Evolutionary conservation across 35 echinoderm and acorn worm species (phyloP), one percentile per base, ranked within the genome.

Genomic region (Stichopus chloronotus): DNA sequence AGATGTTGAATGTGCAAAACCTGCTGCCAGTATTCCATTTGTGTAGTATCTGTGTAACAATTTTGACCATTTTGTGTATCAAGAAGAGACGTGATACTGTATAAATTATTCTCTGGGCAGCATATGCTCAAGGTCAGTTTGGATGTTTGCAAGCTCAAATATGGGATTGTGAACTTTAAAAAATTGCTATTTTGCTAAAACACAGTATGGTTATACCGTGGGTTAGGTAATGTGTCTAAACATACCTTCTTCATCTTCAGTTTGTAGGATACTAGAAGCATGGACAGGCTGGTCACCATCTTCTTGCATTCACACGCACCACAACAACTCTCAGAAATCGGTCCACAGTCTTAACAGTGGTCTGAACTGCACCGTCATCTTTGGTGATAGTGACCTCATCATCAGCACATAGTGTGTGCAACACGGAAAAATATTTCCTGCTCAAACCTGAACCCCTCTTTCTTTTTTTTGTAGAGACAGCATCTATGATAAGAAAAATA

Each of bases 181-280:
- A 76, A 76, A n/a, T 76, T 76, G 71, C 11, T 76, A 76, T 76
- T 76, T 76, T 76, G 71, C 71, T 76, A 76, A 76, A 76, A 5
- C 71, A 76, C 71, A 76, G 5, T 23, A 76, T 76, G 71, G 11
- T 76, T 76, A 76, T 76, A 76, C 71, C 5, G 4, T 76, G 24
- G 71, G 71, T 76, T n/a, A 76, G 71, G 71, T 76, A 76, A n/a
- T n/a, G 5, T 12, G 11, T 76, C 5, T 12, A 4, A 76, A 12
- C 71, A 76, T 76, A 76, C 71, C 71, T 76, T 4, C 11, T 76
- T 76, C 71, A 76, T 76, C 71, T 4, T 76, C 71, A 4, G 4
- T 76, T 76, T 5, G 16, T 76, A 5, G 5, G 71, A 76, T 76
- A 76, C 11, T 76, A 12, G 71, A 76, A 76, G 71, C 71, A 76